A percentile compares a stretch with the other conserved stretches of the same genome.
Evolutionary conservation across 1,140 invertebrate genomes (phyloP).

Genomic region (Streblospio benedicti): DNA sequence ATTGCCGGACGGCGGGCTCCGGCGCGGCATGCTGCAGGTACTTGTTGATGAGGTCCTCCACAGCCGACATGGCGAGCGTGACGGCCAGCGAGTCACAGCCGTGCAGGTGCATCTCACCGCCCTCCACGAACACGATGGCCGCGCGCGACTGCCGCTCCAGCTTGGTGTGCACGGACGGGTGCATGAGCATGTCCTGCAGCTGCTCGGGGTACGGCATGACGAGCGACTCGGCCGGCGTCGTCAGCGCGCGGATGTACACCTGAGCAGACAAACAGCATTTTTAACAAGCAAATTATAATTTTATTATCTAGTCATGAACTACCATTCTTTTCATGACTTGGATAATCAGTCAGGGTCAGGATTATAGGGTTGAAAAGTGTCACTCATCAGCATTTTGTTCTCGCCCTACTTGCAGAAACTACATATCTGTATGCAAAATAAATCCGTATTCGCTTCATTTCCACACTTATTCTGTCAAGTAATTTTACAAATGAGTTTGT

Average conservation of each 20-base stretch:
- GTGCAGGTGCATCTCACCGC: not conserved
- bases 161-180: not conserved
- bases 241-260: not conserved
- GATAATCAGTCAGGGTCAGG: no score
- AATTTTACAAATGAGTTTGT: no score
- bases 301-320: no score
- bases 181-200: not conserved
- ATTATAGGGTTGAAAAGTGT: no score
- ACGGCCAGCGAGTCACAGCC: slow-evolving; percentile 2
- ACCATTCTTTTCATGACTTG: no score
- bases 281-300: no score
- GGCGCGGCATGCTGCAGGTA: not conserved
- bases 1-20: not conserved
- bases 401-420: no score
- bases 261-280: no score
- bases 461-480: no score
- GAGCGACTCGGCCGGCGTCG: not conserved
- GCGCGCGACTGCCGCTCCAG: slow-evolving; percentile 2
- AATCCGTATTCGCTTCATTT: no score
- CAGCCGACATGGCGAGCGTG: slow-evolving; percentile 1
- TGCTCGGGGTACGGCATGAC: not conserved
- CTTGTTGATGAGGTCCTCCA: slow-evolving; percentile 8
- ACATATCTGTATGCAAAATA: no score
- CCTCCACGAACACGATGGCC: not conserved
- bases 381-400: no score